Evolutionary conservation across 2,888 invertebrate genomes (phyloP), one percentile per base, ranked within the genome.

Genomic region (Cephus nigrinus): DNA sequence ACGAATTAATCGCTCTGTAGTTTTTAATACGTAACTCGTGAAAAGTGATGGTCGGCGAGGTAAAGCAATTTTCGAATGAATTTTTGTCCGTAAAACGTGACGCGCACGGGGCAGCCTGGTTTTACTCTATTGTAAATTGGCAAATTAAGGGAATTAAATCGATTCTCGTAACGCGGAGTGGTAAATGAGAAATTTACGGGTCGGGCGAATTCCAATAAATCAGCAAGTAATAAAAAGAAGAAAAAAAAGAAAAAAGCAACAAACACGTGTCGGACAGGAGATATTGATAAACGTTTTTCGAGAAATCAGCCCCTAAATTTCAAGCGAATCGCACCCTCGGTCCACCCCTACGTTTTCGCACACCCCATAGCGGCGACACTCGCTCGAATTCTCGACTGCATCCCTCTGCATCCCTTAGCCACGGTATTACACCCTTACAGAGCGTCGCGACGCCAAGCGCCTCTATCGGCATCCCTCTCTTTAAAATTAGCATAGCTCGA

Each of bases 181-280:
- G 40, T 12, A 73, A 15, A 31, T 2, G 32, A 55, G 32, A 69
- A 78, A 78, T 36, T 76, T 77, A 73, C 32, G 2, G 31, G 32
- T 33, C 32, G 76, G 75, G 40, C 35, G 75, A 77, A 69, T 32
- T n/a, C 12, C 32, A n/a, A 80, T 80, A 83, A 77, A 72, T 81
- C 79, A 15, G 35, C 35, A 35, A 35, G 35, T 12, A 35, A 1
- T 12, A 35, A 35, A 35, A 35, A 1, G 35, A 81, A 80, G 86
- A 87, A 87, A 88, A 88, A 88, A 90, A 90, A 89, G 89, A 90
- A 89, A 89, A 87, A 87, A 86, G 32, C 34, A 86, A 88, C 80
- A 90, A 89, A 90, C 89, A 88, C 89, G 90, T 86, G 88, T 90
- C 90, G 89, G 90, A 89, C 90, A 90, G 23, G 0, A 23, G 88